Evolutionary conservation across 2,888 invertebrate species (phyloP), one percentile per base, ranked within the genome.

Genomic region (Tetrapedia diversipes): DNA sequence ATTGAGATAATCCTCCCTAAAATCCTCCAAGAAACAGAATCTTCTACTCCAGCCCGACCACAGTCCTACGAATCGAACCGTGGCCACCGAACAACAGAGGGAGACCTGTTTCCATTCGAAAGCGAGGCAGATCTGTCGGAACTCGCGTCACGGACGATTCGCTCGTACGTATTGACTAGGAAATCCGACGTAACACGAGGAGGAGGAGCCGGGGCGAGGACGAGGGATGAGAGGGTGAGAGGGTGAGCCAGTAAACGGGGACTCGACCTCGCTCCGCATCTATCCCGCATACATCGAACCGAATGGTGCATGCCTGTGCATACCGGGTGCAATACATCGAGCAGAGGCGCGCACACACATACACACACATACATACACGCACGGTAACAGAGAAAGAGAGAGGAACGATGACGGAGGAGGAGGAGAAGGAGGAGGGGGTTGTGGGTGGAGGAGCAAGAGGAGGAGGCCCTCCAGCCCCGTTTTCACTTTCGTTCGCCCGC

Each of bases 401-500:
- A 67, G 68, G 63, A 73, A 68, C 61, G 69, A 72, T 67, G 71
- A 75, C 45, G 68, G 60, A 37, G 61, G 75, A 67, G 77, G 56
- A 56, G 64, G 72, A 22, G 24, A 24, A 14, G 49, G 16, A 41
- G 70, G 43, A 43, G 53, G 32, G n/a, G 29, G 29, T 14, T 10
- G 63, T 76, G 69, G 66, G 69, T 24, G 66, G 79, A 77, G 74
- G 71, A 74, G 75, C n/a, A n/a, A n/a, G 66, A 77, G 80, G 79
- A 76, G 84, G 82, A 81, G 80, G 84, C 86, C 83, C 85, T 86
- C 83, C 86, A 86, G 78, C 86, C 87, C 82, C 85, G 87, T 86
- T 89, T 89, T 88, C 89, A 85, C 89, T 89, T 89, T 89, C 89
- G 84, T 88, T 89, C 83, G 82, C 77, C 81, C 84, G 29, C n/a